phyloP scores from a whole-genome alignment of 2,797 vertebrate genomes.

The Orientallactaga sibirica region DNA sequence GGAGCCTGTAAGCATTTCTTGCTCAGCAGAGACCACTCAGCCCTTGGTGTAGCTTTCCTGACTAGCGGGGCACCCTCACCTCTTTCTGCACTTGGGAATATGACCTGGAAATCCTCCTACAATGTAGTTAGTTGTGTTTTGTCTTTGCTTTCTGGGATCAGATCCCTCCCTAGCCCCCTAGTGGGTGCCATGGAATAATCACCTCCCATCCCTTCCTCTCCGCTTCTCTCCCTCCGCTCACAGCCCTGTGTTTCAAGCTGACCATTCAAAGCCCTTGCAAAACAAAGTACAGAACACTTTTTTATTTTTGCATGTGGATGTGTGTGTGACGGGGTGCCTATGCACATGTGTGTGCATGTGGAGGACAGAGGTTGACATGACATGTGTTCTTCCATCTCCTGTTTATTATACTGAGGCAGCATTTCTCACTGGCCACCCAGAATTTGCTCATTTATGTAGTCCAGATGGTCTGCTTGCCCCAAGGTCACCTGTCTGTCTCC shows the following conservation, averaged over 20 bases:
- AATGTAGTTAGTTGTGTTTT: accelerated
- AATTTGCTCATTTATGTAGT: too few relatives aligned
- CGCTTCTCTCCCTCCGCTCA: accelerated
- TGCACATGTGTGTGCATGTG: too few relatives aligned
- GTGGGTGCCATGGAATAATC: accelerated
- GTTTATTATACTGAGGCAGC: too few relatives aligned
- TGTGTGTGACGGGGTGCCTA: too few relatives aligned
- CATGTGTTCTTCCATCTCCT: too few relatives aligned
- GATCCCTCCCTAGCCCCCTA: too few relatives aligned
- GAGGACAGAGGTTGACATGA: too few relatives aligned
- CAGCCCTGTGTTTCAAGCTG: background rate
- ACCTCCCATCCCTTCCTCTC: background rate
- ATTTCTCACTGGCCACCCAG: too few relatives aligned
- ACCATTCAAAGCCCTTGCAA: background rate
- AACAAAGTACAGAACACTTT: constrained; percentile 22
- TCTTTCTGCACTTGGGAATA: background rate
- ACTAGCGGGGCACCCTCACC: background rate
- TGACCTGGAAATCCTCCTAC: background rate
- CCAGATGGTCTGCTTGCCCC: too few relatives aligned
- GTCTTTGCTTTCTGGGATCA: background rate
- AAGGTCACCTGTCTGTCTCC: too few relatives aligned
- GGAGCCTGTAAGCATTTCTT: background rate
- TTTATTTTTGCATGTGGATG: background rate
- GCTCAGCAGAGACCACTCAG: background rate
- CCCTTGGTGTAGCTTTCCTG: background rate